Evolutionary conservation across 2,888 invertebrate species (phyloP).

Genomic region (Parnassius glacialis): DNA sequence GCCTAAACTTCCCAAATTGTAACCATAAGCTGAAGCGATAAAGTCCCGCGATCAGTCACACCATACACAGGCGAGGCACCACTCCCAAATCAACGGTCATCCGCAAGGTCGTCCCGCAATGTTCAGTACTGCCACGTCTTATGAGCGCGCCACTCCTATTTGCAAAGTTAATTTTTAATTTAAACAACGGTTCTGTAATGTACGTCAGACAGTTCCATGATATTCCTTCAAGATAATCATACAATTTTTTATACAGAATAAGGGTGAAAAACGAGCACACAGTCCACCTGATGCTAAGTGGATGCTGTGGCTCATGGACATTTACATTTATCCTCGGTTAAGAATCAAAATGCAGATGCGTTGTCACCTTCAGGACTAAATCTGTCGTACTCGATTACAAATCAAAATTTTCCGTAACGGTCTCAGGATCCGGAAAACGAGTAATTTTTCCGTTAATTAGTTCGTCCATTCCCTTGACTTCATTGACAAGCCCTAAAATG

Average conservation of each 20-base stretch:
- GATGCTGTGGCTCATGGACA: too few species aligned
- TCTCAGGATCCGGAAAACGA: background rate
- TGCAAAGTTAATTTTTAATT: conserved; percentile 2
- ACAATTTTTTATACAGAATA: too few species aligned
- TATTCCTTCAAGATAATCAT: too few species aligned
- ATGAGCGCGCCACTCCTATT: background rate
- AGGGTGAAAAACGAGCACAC: too few species aligned
- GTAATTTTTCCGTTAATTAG: background rate
- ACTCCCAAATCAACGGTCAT: background rate
- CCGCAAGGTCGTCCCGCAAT: conserved; percentile 7
- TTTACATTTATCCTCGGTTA: too few species aligned
- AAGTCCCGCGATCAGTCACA: background rate
- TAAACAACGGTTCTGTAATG: conserved; percentile 12
- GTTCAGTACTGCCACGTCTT: background rate
- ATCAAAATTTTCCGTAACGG: too few species aligned
- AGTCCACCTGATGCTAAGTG: too few species aligned
- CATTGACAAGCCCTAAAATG: background rate
- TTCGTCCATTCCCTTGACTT: background rate
- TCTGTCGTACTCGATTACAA: too few species aligned
- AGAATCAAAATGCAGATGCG: too few species aligned
- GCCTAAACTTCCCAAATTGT: background rate
- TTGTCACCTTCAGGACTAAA: too few species aligned
- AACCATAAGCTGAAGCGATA: background rate
- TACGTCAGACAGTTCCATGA: background rate
- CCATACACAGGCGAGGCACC: background rate